Base-by-base conservation (phyloP, 2,113 vertebrate species). In the Alexandromys fortis region DNA sequence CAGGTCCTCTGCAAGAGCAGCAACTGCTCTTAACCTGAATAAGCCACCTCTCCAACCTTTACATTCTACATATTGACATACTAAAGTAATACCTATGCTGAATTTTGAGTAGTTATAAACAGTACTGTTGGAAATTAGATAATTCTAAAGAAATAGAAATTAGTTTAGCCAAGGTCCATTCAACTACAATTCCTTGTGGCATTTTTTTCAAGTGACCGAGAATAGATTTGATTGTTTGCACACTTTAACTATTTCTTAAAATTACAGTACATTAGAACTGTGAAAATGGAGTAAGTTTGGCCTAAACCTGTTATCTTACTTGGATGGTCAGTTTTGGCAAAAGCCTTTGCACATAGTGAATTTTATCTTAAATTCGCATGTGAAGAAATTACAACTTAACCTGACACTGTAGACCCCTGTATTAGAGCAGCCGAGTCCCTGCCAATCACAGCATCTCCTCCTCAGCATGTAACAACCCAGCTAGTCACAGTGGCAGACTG, bases 81-180 rank as follows among this genome's bases (percentile, higher is more conserved):
- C 5, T 33, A 72, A 70, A 90, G 63, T 1, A 86, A 83, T 47
- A 78, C 10, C 33, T 42, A n/a, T 3, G 0, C 0, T 93, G 35
- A 89, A 89, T 76, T 95, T 95, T 93, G 90, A 86, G 68, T 68
- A 76, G 86, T 61, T 78, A 52, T 35, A 92, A 30, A 94, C 90
- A 30, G 13, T 5, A 61, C 61, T 82, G 35, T 42, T n/a, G 8
- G 38, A 72, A 55, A 17, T 79, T 94, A 86, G 73, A 24, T 38
- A 78, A 85, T 7, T 63, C 67, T 22, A 58, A 26, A 49, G 33
- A 91, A 92, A 38, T 33, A 76, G 14, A 42, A 42, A 63, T 83
- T 83, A 83, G 65, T 72, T 91, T 93, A 94, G 77, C 67, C 28
- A 8, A 89, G 92, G 77, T 75, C 3, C 35, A 88, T 67, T 75